phyloP scores from a whole-genome alignment of 2,113 vertebrate genomes.

The Ctenodactylus gundi region DNA sequence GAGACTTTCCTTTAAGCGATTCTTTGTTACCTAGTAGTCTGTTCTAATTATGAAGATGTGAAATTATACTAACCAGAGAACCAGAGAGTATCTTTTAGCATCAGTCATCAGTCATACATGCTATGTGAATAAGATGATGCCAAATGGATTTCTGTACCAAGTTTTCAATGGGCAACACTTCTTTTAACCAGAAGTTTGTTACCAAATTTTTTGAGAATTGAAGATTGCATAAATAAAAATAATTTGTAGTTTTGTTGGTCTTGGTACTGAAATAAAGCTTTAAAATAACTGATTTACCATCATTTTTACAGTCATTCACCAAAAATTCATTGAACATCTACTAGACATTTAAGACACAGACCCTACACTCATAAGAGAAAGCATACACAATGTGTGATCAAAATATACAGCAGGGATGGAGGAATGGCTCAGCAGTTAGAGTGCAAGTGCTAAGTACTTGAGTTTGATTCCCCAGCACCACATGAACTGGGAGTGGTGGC shows the following conservation, averaged over 20 bases:
- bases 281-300: not conserved
- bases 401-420: no score
- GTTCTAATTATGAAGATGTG: not conserved
- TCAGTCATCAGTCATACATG: not conserved
- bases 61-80: not conserved
- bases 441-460: no score
- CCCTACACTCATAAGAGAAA: not conserved
- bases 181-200: not conserved
- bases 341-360: not conserved
- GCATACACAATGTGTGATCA: no score
- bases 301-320: not conserved
- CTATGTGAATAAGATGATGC: not conserved
- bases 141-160: not conserved
- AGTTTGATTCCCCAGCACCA: no score
- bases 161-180: not conserved
- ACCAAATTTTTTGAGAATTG: not conserved
- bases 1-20: not conserved
- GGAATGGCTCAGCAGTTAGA: no score
- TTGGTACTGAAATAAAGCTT: not conserved
- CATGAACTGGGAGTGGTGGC: no score
- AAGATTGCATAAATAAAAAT: constrained; percentile 29
- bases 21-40: not conserved
- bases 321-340: not conserved
- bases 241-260: not conserved
- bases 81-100: not conserved